A percentile compares a stretch with the other conserved stretches of the same genome.
These are phyloP conservation scores for Nemurella pictetii DNA, from an alignment of 2,888 invertebrate species.

Conservation along the genomic window DNA sequence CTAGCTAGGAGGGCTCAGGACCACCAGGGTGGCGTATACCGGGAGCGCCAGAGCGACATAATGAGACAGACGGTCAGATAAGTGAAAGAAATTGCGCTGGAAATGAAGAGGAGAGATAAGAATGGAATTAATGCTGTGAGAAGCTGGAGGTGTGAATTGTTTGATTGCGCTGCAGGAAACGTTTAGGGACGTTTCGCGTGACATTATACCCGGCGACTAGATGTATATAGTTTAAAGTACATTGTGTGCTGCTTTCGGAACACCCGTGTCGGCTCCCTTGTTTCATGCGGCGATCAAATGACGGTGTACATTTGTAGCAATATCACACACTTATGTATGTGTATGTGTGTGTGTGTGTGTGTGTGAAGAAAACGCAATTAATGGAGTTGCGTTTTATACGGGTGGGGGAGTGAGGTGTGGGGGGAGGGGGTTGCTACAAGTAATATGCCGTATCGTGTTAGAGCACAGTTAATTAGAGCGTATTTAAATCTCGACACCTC, in stretches of 20 bases:
- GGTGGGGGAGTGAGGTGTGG: not conserved
- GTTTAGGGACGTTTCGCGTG: not conserved
- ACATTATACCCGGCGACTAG: no score
- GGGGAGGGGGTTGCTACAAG: not conserved
- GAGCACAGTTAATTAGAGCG: conserved; percentile 26
- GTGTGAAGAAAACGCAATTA: not conserved
- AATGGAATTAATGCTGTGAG: not conserved
- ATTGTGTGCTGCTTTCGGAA: not conserved
- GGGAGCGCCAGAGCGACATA: not conserved
- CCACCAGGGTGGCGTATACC: not conserved
- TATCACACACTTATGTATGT: not conserved
- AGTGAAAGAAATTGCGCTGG: conserved; percentile 23
- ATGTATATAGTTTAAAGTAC: no score
- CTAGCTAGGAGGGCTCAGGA: not conserved
- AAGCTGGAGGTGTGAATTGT: conserved; percentile 3
- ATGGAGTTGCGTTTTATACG: no score
- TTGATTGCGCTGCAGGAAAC: conserved; percentile 5
- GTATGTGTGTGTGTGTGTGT: not conserved
- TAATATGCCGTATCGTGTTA: conserved; percentile 29
- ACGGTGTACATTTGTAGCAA: not conserved
- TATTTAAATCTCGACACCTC: conserved; percentile 37
- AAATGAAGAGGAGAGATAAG: conserved; percentile 28
- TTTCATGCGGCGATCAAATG: not conserved
- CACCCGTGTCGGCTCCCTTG: not conserved
- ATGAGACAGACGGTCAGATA: conserved; percentile 24